phyloP scores from a whole-genome alignment of 2,888 invertebrate genomes.

The Glyphotaelius pellucidus region DNA sequence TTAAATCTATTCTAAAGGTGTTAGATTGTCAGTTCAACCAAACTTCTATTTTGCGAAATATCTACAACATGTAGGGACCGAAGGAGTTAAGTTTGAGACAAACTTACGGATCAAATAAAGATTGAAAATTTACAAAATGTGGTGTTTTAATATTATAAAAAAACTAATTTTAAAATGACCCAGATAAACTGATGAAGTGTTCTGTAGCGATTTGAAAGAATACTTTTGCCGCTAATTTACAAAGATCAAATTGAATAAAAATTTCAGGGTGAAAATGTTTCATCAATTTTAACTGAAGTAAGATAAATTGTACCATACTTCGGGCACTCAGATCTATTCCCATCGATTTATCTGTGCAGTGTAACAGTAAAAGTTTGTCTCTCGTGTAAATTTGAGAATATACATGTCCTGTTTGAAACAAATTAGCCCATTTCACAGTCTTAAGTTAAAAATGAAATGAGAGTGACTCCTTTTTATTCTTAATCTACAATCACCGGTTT shows the following conservation, averaged over 20 bases:
- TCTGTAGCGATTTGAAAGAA: neutral
- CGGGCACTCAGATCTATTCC: neutral
- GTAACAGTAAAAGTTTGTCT: neutral
- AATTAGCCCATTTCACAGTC: slow-evolving; percentile 21
- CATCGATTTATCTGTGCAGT: neutral
- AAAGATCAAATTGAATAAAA: neutral
- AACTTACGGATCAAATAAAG: no score
- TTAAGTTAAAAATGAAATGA: slow-evolving; percentile 32
- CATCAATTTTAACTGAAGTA: neutral
- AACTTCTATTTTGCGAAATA: neutral
- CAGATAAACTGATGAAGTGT: neutral
- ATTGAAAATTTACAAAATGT: neutral
- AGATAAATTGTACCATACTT: neutral
- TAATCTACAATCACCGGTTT: slow-evolving; percentile 21
- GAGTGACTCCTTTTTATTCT: slow-evolving; percentile 25
- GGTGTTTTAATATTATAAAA: neutral
- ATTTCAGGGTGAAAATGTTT: neutral
- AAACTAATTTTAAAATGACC: neutral
- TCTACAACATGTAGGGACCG: neutral
- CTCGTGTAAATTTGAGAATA: neutral
- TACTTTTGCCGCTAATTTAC: no score
- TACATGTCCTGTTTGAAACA: slow-evolving; percentile 31
- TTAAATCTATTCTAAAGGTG: neutral
- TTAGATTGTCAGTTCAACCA: neutral
- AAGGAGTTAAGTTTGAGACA: no score